A percentile compares a stretch with the other conserved stretches of the same genome.
These are phyloP conservation scores for Lepidocolaptes lacrymiger DNA, from an alignment of 2,797 vertebrate genomes.

Conservation along the genomic window DNA sequence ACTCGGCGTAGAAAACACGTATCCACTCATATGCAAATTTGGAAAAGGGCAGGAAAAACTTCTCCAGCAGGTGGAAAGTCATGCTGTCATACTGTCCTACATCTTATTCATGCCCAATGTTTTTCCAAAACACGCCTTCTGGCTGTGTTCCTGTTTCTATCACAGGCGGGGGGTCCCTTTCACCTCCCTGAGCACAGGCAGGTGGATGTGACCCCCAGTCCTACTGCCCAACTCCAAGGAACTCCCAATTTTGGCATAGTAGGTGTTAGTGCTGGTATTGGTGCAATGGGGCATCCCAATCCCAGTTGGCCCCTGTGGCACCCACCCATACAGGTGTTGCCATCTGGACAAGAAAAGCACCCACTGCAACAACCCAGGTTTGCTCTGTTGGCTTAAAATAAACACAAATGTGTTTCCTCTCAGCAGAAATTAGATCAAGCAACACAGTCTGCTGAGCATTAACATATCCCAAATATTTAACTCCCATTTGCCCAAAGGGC, in stretches of 20 bases:
- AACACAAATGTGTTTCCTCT: constrained; percentile 56
- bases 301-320: constrained; percentile 26
- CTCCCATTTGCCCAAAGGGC: constrained; percentile 32
- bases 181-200: background rate
- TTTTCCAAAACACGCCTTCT: background rate
- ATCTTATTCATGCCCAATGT: background rate
- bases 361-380: background rate
- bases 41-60: background rate
- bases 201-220: background rate
- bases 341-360: background rate
- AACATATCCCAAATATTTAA: constrained; percentile 57
- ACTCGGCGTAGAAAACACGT: background rate
- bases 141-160: background rate
- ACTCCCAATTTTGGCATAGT: background rate
- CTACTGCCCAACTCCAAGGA: background rate
- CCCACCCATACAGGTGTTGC: constrained; percentile 41
- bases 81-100: background rate
- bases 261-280: background rate
- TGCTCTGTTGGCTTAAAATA: background rate
- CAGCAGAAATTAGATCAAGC: constrained; percentile 61
- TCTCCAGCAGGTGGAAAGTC: background rate
- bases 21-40: background rate
- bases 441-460: background rate
- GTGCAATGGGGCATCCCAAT: constrained; percentile 14
- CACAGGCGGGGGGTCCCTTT: background rate